Evolutionary conservation across 2,797 vertebrate genomes (phyloP).

Genomic region (Pseudochirops corinnae): DNA sequence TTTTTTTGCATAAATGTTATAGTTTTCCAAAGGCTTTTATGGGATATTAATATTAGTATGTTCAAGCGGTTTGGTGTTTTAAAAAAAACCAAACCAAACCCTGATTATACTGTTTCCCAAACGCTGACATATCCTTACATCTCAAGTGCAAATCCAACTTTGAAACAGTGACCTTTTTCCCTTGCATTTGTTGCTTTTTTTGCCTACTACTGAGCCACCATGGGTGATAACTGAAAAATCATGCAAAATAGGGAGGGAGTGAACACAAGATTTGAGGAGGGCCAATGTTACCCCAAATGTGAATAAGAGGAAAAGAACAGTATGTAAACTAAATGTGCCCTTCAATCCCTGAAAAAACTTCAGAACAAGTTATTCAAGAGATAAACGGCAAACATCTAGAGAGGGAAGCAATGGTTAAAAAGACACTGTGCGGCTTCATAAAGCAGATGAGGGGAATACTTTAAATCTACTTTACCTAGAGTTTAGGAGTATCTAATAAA

Average conservation of each 20-base stretch:
- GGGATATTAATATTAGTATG: neutral
- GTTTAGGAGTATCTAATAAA: neutral
- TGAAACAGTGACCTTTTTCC: neutral
- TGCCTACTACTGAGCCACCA: neutral
- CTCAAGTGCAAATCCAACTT: neutral
- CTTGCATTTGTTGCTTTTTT: neutral
- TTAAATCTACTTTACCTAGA: neutral
- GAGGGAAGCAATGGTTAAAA: neutral
- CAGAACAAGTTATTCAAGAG: neutral
- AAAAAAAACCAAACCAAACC: too few species aligned
- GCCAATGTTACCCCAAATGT: neutral
- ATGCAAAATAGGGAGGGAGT: neutral
- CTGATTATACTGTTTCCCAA: neutral
- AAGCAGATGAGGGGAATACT: neutral
- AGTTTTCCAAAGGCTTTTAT: neutral
- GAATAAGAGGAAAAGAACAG: neutral
- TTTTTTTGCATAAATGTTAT: neutral
- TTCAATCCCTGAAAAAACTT: neutral
- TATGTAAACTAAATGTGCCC: neutral
- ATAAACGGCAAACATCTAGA: neutral
- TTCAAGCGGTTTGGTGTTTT: neutral
- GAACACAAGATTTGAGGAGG: neutral
- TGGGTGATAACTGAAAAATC: neutral
- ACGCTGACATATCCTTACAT: neutral
- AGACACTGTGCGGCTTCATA: neutral